phyloP scores from a whole-genome alignment of 2,113 vertebrate species.

The Mohoua ochrocephala region DNA sequence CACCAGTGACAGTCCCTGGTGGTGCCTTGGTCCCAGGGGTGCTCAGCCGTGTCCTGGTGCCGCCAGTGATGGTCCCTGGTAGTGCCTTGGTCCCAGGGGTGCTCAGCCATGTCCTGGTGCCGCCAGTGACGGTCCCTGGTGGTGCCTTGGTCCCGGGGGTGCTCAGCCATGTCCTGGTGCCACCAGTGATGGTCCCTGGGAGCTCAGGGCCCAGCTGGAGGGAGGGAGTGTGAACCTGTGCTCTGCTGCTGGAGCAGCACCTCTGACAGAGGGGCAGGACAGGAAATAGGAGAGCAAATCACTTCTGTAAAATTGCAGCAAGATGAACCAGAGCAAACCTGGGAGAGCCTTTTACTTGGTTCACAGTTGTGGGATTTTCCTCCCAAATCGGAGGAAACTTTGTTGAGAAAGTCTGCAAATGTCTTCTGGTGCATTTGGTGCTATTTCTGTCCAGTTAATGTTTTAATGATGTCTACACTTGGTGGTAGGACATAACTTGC shows the following conservation, averaged over 20 bases:
- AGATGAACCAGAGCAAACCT: not conserved
- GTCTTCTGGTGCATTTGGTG: not conserved
- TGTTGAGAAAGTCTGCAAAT: not conserved
- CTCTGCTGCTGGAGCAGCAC: not conserved
- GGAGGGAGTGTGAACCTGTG: not conserved
- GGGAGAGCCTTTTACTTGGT: not conserved
- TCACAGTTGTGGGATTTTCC: not conserved
- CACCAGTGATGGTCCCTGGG: not conserved
- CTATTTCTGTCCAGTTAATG: not conserved
- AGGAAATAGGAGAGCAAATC: not conserved
- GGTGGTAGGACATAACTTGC: not conserved
- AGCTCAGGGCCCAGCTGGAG: not conserved
- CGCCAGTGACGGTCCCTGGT: too few species aligned
- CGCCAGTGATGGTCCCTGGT: too few species aligned
- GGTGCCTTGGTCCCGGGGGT: too few species aligned
- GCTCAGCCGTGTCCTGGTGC: too few species aligned
- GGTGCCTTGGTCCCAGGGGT: too few species aligned
- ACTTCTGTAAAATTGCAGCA: not conserved
- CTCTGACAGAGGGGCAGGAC: not conserved
- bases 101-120: too few species aligned
- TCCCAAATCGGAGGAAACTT: not conserved
- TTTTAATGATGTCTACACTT: not conserved
- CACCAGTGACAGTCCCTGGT: too few species aligned
- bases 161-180: not conserved
- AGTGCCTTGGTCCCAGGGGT: too few species aligned